Evolutionary conservation across 2,797 vertebrate genomes (phyloP), one percentile per base, ranked within the genome.

Genomic region (Tolypeutes matacus): DNA sequence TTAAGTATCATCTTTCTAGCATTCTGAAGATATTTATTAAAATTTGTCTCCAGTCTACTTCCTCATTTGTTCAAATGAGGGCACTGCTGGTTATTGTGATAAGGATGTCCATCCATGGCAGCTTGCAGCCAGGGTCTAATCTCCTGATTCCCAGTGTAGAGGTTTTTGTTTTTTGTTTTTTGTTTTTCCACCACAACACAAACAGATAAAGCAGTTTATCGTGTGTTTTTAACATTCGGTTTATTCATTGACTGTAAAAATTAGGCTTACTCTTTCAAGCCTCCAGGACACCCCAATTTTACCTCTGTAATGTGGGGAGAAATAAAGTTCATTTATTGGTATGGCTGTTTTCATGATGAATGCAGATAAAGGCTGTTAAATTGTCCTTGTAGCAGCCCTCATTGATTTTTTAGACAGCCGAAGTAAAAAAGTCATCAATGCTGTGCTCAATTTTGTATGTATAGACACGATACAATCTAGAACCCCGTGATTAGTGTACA

Each of bases 401-500:
- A 81, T 51, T 0, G 23, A 86, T 87, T 95, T 82, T 91, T 86
- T 72, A 95, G 64, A 64, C 7, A 64, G 29, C n/a, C 0, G 21
- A 91, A 77, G 91, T 91, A 36, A 62, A 92, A 60, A 62, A 14
- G 76, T 96, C 21, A 46, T n/a, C 27, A 36, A 49, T 36, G 51
- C 31, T 87, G 51, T 75, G 62, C 42, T 93, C 56, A 81, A 93
- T 70, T 95, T 75, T 87, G 27, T 83, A 56, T 12, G 1, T 62
- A 36, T n/a, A 83, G 77, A 17, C 69, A 95, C 29, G 75, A 42
- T 56, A 31, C n/a, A 14, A 3, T 49, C 10, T 34, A 80, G 36
- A 91, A 49, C 7, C 5, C n/a, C 67, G 36, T 76, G 60, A 95
- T 86, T 83, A 77, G 31, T 76, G 85, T 86, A 91, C 27, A 93